Evolutionary conservation across 2,888 invertebrate genomes (phyloP).

Genomic region (Platynereis dumerilii): DNA sequence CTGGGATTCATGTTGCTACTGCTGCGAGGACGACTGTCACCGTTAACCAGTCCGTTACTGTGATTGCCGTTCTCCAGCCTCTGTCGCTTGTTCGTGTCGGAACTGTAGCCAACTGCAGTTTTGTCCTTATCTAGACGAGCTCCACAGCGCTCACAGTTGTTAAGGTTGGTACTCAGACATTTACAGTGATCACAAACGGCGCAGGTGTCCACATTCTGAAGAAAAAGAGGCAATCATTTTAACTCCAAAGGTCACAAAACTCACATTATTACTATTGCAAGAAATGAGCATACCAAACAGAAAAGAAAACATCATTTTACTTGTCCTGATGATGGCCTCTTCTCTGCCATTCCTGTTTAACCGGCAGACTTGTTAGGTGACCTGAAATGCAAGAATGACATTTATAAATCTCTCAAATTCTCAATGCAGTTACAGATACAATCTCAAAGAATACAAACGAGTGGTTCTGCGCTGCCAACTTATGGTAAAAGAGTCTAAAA

Average conservation of each 20-base stretch:
- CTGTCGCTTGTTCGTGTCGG: background rate
- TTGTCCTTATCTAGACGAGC: constrained; percentile 25
- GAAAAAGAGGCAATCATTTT: background rate
- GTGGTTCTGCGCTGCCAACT: too few species aligned
- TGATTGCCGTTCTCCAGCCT: constrained; percentile 5
- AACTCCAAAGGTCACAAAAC: background rate
- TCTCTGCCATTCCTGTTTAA: background rate
- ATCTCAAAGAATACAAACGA: too few species aligned
- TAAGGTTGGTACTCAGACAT: constrained; percentile 29
- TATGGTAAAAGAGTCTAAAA: too few species aligned
- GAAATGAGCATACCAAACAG: background rate
- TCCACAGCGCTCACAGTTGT: constrained; percentile 34
- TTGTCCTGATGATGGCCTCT: constrained; percentile 6
- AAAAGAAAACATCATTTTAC: background rate
- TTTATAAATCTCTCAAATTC: too few species aligned
- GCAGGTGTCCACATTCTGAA: constrained; percentile 30
- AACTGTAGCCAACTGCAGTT: constrained; percentile 21
- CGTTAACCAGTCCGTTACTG: background rate
- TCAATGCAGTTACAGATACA: too few species aligned
- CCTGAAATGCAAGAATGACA: too few species aligned
- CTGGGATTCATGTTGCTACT: constrained; percentile 6
- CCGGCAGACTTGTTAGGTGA: too few species aligned
- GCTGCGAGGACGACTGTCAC: background rate
- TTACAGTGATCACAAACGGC: constrained; percentile 33
- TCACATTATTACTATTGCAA: background rate